These are phyloP conservation scores for Xylophagus ater DNA, from an alignment of 2,888 invertebrate species.

Conservation along the genomic window DNA sequence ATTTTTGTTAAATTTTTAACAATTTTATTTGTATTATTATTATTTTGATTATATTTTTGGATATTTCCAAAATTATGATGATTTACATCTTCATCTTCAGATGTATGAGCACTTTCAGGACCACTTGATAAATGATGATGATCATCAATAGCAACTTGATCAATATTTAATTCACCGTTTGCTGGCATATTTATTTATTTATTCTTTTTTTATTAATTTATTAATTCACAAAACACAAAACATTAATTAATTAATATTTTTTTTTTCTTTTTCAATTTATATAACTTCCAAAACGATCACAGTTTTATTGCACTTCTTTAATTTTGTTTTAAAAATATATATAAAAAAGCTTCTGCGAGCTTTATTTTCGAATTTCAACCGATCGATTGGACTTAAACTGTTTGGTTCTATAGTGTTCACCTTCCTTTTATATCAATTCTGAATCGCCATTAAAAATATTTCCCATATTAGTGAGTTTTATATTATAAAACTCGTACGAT, in stretches of 20 bases:
- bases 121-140: slow-evolving; percentile 12
- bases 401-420: background rate
- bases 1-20: background rate
- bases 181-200: slow-evolving; percentile 28
- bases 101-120: slow-evolving; percentile 9
- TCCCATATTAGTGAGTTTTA: too few species aligned
- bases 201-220: slow-evolving; percentile 26
- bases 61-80: too few species aligned
- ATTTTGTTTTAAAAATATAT: too few species aligned
- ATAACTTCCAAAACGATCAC: too few species aligned
- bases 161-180: slow-evolving; percentile 22
- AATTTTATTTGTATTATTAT: background rate
- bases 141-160: slow-evolving; percentile 20
- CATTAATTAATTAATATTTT: background rate
- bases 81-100: slow-evolving; percentile 17
- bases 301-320: too few species aligned
- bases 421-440: slow-evolving; percentile 11
- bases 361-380: slow-evolving; percentile 46
- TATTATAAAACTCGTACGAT: too few species aligned
- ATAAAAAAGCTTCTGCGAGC: too few species aligned
- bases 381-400: slow-evolving; percentile 9
- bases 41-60: slow-evolving; percentile 1
- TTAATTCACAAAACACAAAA: slow-evolving; percentile 18
- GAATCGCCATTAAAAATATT: too few species aligned
- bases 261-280: background rate